These are phyloP conservation scores for Botrylloides violaceus DNA, from an alignment of 23 tunicate genomes.

Conservation along the genomic window DNA sequence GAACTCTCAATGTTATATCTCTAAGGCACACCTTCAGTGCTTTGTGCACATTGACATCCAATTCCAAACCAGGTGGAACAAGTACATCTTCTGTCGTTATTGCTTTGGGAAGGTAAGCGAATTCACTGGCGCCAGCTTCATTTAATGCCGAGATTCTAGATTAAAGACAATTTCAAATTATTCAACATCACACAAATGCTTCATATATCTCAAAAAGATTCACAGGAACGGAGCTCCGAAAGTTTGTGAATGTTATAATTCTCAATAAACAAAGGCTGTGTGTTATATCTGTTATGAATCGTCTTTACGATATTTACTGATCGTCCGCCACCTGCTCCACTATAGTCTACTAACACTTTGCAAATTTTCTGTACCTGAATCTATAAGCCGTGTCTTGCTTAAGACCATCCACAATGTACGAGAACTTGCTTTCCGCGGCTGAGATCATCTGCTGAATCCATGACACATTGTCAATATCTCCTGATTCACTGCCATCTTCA, in stretches of 20 bases:
- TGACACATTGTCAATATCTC: conserved; percentile 22
- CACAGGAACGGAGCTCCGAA: no score
- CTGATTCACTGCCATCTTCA: conserved; percentile 30
- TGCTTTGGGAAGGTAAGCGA: conserved; percentile 32
- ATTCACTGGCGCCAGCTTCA: conserved; percentile 91
- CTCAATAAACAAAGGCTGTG: no score
- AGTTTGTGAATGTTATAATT: no score
- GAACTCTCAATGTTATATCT: no score
- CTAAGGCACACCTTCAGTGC: conserved; percentile 42
- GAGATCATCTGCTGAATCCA: conserved; percentile 38
- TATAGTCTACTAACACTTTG: background rate
- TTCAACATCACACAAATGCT: no score
- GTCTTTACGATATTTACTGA: no score
- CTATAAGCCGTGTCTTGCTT: conserved; percentile 40
- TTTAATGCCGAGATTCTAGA: conserved; percentile 81
- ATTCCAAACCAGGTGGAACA: conserved; percentile 67
- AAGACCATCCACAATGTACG: conserved; percentile 44
- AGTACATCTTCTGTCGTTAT: conserved; percentile 51
- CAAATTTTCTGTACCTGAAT: conserved; percentile 34
- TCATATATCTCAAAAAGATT: background rate
- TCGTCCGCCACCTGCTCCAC: no score
- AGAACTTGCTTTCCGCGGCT: background rate
- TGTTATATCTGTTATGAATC: no score
- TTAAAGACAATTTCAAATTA: background rate
- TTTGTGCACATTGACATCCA: conserved; percentile 67